These are phyloP conservation scores for Corythornis leucogaster DNA, from an alignment of 2,797 vertebrate genomes.

Conservation along the genomic window DNA sequence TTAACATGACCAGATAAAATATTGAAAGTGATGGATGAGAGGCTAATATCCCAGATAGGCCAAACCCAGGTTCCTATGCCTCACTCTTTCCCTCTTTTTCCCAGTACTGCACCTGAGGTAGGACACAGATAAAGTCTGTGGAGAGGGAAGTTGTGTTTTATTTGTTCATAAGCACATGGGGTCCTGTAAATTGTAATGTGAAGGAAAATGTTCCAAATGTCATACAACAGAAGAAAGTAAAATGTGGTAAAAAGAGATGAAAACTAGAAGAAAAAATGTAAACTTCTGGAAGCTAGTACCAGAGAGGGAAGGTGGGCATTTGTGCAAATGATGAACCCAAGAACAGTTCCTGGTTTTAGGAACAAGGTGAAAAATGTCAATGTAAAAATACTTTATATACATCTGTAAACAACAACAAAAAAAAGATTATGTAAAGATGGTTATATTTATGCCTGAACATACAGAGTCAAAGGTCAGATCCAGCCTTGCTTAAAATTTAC, in stretches of 20 bases:
- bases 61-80: not conserved
- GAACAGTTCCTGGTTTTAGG: not conserved
- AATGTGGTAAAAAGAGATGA: not conserved
- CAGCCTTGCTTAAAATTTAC: conserved; percentile 27
- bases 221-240: not conserved
- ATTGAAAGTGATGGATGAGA: not conserved
- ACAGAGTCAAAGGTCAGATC: not conserved
- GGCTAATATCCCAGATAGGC: not conserved
- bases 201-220: not conserved
- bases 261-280: not conserved
- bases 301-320: not conserved
- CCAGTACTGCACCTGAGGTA: not conserved
- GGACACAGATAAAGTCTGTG: not conserved
- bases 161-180: not conserved
- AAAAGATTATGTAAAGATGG: not conserved
- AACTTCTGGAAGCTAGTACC: not conserved
- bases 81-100: not conserved
- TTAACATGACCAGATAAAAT: not conserved
- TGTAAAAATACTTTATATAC: not conserved
- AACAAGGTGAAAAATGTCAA: not conserved
- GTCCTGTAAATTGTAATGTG: not conserved
- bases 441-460: not conserved
- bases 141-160: not conserved
- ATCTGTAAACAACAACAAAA: not conserved
- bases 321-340: not conserved